Conservation (phyloP, 2,113 vertebrate genomes). For the Spheniscus mendiculus region DNA sequence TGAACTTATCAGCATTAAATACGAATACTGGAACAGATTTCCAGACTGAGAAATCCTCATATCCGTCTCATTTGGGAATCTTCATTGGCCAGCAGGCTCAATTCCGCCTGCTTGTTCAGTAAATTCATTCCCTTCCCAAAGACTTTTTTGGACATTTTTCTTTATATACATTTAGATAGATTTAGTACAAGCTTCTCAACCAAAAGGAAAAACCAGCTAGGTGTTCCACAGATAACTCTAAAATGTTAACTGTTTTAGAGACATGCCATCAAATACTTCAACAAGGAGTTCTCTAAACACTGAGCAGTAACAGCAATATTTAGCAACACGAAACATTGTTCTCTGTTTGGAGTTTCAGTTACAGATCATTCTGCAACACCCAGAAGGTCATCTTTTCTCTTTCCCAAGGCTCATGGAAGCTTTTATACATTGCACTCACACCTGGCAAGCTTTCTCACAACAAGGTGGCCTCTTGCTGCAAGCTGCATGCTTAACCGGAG, state of each 20-base stretch:
- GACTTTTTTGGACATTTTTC: not conserved
- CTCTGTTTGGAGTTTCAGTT: not conserved
- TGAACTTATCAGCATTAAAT: not conserved
- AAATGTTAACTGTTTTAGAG: not conserved
- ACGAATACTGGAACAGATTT: not conserved
- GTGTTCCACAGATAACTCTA: not conserved
- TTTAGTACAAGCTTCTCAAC: not conserved
- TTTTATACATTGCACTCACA: too few relatives aligned
- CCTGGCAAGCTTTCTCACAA: not conserved
- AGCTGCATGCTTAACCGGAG: rapidly evolving
- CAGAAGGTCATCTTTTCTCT: not conserved
- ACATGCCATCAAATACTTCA: rapidly evolving
- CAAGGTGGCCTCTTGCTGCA: not conserved
- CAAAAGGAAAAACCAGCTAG: not conserved
- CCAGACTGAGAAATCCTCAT: not conserved
- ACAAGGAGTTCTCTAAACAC: not conserved
- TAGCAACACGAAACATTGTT: not conserved
- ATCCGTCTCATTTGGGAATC: not conserved
- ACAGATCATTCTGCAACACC: not conserved
- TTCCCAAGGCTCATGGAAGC: not conserved
- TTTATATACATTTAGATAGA: not conserved
- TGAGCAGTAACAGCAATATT: not conserved
- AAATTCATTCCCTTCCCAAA: not conserved
- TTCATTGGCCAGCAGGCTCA: not conserved
- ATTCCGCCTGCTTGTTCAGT: not conserved